A percentile compares a stretch with the other conserved stretches of the same genome.
Conservation (phyloP, 2,888 invertebrate species). For the Orchestes rusci region DNA sequence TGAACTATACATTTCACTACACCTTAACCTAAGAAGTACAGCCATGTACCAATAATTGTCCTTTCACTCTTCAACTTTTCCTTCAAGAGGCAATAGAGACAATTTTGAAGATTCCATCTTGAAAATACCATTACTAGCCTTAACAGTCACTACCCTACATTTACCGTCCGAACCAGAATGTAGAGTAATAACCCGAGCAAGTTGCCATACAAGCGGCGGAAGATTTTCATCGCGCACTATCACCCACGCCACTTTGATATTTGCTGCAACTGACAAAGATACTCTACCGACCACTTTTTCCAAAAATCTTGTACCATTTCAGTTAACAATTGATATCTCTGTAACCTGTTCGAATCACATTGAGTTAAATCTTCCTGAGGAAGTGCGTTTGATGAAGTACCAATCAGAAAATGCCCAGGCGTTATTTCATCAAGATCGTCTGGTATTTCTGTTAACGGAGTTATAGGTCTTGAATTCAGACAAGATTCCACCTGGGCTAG, state of each 20-base stretch:
- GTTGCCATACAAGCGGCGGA: neutral
- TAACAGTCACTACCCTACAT: neutral
- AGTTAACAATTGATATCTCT: neutral
- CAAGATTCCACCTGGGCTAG: neutral
- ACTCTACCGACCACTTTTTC: too few species aligned
- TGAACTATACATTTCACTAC: too few species aligned
- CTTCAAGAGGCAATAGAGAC: neutral
- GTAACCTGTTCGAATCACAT: neutral
- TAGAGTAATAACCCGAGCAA: neutral
- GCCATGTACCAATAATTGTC: too few species aligned
- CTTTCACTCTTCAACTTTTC: too few species aligned
- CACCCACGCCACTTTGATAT: neutral
- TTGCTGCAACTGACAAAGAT: neutral
- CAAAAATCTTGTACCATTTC: neutral
- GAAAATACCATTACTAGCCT: neutral
- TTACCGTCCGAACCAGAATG: neutral
- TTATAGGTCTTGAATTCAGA: slow-evolving; percentile 1
- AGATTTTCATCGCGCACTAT: neutral
- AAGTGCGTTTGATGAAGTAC: neutral
- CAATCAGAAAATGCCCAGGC: neutral
- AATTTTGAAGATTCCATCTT: neutral
- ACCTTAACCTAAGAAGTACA: neutral
- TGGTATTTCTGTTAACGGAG: neutral
- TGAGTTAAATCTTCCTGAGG: neutral
- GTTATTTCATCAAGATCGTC: neutral